Conservation (phyloP, 2,888 invertebrate genomes). For the Sinohyriopsis cumingii region DNA sequence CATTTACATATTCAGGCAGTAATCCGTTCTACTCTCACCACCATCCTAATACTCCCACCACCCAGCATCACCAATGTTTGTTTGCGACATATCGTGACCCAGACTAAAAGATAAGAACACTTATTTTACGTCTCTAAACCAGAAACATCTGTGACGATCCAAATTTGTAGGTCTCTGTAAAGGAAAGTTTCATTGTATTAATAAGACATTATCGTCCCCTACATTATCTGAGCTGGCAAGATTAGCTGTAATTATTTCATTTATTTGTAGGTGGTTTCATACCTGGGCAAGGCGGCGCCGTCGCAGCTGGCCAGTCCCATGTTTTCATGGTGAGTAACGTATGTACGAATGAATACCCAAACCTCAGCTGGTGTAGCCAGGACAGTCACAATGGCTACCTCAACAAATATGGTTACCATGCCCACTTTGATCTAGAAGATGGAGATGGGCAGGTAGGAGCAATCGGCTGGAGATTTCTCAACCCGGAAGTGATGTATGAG, state of each 20-base stretch:
- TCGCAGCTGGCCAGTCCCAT: constrained; percentile 19
- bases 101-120: too few species aligned
- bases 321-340: constrained; percentile 59
- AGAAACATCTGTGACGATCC: too few species aligned
- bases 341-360: constrained; percentile 48
- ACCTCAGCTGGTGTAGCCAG: constrained; percentile 55
- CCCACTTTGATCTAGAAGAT: constrained; percentile 48
- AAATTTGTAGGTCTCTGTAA: too few species aligned
- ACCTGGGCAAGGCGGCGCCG: constrained; percentile 37
- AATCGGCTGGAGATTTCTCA: constrained; percentile 36
- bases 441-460: constrained; percentile 29
- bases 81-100: too few species aligned
- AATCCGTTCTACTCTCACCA: too few species aligned
- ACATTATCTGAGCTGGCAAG: too few species aligned
- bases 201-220: too few species aligned
- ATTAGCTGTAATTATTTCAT: neutral
- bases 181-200: too few species aligned
- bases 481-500: constrained; percentile 51
- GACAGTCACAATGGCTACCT: constrained; percentile 16
- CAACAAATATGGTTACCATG: constrained; percentile 40
- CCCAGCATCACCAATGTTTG: too few species aligned
- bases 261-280: constrained; percentile 51
- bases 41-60: too few species aligned
- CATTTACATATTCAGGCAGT: too few species aligned
- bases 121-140: too few species aligned